Base-by-base conservation (phyloP, 2,888 invertebrate genomes). In the Watsonalla binaria region DNA sequence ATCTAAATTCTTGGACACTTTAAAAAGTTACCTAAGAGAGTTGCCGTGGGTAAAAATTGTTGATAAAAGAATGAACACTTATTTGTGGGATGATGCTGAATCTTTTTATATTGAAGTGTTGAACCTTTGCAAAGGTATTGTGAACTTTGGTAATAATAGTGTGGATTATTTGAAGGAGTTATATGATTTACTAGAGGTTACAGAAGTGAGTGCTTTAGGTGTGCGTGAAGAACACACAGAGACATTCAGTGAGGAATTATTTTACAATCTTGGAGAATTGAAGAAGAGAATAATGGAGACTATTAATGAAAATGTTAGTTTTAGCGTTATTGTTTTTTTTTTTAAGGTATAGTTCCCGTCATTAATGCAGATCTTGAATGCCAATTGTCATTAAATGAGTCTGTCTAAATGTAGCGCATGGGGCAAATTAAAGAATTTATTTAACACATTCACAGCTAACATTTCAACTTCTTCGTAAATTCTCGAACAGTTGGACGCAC, bases 201-300 rank as follows among this genome's bases (percentile, higher is more conserved):
- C 74, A 14, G 80, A 81, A 62, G 59, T 64, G 6, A 87, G 90
- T 77, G 82, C 79, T 51, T 56, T 76, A 55, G 84, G 81, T 53
- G 82, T 83, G 0, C 71, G 65, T 52, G 80, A 80, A 56, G 80
- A 83, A 55, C 86, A 87, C 54, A 81, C 78, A 24, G 89, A 87
- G 54, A 79, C 81, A 54, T 90, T 92, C 24, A 84, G 83, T 53
- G 80, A 92, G 58, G 83, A 88, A 56, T 86, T 92, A 51, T 87
- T 84, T 72, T 56, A 61, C 47, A 70, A 66, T 54, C 76, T 85
- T 56, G 63, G 70, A 49, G 51, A 74, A 14, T 53, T 86, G 45
- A 77, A 77, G 57, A 54, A 63, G 9, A 70, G 70, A 46, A 60
- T 80, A 33, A 54, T 65, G 37, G 62, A 69, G 54, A 58, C 65